Conservation (phyloP, 2,113 vertebrate genomes). For the Heliornis fulica region DNA sequence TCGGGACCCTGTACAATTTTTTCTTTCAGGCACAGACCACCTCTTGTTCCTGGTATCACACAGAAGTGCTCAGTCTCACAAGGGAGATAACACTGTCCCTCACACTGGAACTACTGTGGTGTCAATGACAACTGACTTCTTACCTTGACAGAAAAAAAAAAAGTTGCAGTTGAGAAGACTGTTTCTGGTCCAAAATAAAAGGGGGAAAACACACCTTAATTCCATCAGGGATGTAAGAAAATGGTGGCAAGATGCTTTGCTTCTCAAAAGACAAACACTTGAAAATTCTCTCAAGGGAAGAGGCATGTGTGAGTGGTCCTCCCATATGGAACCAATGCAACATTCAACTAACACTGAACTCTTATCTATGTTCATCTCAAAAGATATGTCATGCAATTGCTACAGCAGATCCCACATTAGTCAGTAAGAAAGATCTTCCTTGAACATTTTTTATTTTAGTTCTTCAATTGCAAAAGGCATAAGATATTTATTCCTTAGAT, state of each 20-base stretch:
- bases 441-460: not conserved
- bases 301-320: fast-evolving
- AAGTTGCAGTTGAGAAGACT: not conserved
- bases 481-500: not conserved
- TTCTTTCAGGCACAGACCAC: not conserved
- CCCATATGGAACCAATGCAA: not conserved
- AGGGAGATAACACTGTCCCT: not conserved
- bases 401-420: not conserved
- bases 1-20: not conserved
- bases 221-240: not conserved
- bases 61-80: not conserved
- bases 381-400: not conserved
- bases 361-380: not conserved
- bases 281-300: not conserved
- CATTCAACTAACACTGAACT: not conserved
- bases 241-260: not conserved
- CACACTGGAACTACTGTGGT: not conserved
- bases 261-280: not conserved
- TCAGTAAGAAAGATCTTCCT: not conserved
- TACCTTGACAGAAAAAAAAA: not conserved
- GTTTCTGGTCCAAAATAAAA: not conserved
- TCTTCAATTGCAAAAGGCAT: not conserved
- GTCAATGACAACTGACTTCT: not conserved
- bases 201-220: not conserved
- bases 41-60: not conserved